Percentiles rank a stretch among this genome's conserved stretches.
These are phyloP conservation scores for Sebastes minor DNA, from an alignment of 2,797 vertebrate genomes.

Conservation along the genomic window DNA sequence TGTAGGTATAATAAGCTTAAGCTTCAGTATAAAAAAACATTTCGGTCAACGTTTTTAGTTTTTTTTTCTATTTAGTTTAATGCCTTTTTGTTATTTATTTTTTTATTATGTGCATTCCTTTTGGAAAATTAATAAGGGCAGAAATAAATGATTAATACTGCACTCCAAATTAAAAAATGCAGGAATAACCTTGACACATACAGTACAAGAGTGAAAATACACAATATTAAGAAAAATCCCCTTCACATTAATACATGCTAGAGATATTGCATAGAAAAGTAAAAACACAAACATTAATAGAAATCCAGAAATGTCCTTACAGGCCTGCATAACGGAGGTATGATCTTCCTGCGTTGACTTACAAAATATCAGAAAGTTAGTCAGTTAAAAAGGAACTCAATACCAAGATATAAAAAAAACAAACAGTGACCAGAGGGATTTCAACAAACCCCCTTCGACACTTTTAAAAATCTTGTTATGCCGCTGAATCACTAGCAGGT, in stretches of 20 bases:
- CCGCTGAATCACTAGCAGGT: constrained; percentile 57
- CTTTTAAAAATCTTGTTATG: constrained; percentile 46
- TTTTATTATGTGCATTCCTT: neutral
- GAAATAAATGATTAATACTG: neutral
- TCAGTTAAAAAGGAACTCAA: neutral
- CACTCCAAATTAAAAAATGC: neutral
- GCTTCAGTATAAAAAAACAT: neutral
- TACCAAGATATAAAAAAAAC: neutral
- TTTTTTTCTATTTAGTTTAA: neutral
- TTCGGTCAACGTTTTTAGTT: neutral
- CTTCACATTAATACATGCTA: neutral
- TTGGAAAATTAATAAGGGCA: neutral
- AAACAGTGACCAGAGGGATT: constrained; percentile 30
- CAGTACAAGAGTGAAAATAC: neutral
- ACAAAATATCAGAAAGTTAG: neutral
- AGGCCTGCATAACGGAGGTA: neutral
- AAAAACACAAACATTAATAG: neutral
- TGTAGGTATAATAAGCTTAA: neutral
- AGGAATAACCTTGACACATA: neutral
- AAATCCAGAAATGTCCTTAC: neutral
- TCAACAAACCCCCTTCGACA: constrained; percentile 26
- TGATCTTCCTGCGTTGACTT: neutral
- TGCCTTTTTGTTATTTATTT: neutral
- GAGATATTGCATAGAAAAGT: neutral
- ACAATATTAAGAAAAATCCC: neutral